These are phyloP conservation scores for Onchidella celtica DNA, from an alignment of 2,888 invertebrate genomes.

Conservation along the genomic window DNA sequence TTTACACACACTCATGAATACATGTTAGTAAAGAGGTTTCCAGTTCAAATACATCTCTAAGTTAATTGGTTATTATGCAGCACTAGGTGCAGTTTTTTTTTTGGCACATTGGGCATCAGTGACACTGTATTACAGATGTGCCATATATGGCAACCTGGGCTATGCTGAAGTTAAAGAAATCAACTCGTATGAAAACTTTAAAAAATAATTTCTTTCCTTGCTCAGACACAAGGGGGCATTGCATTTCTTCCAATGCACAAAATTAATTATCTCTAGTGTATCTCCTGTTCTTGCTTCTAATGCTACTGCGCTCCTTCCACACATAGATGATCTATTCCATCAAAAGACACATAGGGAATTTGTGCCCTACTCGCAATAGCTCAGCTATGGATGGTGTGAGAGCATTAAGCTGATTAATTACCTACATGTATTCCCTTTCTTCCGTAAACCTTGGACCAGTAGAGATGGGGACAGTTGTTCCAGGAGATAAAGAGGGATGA, in stretches of 20 bases:
- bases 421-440: constrained; percentile 50
- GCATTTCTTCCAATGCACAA: constrained; percentile 28
- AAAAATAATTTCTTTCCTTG: constrained; percentile 47
- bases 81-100: not conserved
- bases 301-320: constrained; percentile 17
- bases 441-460: too few relatives aligned
- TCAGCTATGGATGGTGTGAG: constrained; percentile 20
- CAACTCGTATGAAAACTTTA: constrained; percentile 6
- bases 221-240: constrained; percentile 30
- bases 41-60: not conserved
- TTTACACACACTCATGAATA: not conserved
- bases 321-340: constrained; percentile 24
- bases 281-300: not conserved
- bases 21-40: not conserved
- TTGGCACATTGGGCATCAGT: not conserved
- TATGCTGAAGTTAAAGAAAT: not conserved
- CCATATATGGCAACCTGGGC: not conserved
- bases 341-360: constrained; percentile 21
- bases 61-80: not conserved
- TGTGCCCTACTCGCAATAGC: constrained; percentile 2
- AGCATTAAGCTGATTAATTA: constrained; percentile 50
- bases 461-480: too few relatives aligned
- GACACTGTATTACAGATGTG: not conserved
- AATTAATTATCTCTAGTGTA: too few relatives aligned
- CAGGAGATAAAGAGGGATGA: not conserved